These are phyloP conservation scores for Aporophyla lueneburgensis DNA, from an alignment of 2,888 invertebrate species.

Conservation along the genomic window DNA sequence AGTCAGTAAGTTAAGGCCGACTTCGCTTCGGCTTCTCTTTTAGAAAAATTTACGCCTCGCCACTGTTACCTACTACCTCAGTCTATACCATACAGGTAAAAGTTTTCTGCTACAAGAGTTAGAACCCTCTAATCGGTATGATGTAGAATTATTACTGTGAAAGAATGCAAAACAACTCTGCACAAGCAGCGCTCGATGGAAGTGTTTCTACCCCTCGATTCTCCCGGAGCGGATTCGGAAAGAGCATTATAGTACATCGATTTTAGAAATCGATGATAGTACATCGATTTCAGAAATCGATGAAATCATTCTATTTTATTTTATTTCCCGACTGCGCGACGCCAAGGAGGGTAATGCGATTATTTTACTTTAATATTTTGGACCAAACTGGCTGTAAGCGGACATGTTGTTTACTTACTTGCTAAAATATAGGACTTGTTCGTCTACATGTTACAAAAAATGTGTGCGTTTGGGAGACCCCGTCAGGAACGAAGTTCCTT, in stretches of 20 bases:
- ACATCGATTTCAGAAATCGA: too few species aligned
- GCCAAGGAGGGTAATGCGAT: too few species aligned
- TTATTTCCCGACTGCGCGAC: too few species aligned
- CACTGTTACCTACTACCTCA: background rate
- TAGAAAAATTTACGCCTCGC: too few species aligned
- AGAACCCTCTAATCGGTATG: background rate
- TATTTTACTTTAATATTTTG: too few species aligned
- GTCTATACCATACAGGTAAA: background rate
- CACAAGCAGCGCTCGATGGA: background rate
- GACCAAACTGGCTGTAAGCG: background rate
- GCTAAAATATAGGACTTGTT: too few species aligned
- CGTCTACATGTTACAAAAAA: too few species aligned
- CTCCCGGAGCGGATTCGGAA: background rate
- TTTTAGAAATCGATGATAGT: constrained; percentile 1
- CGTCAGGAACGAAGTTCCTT: too few species aligned
- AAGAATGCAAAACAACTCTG: background rate
- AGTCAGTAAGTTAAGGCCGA: too few species aligned
- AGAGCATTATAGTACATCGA: background rate
- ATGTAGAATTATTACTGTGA: background rate
- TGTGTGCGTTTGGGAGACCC: too few species aligned
- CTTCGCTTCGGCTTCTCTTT: too few species aligned
- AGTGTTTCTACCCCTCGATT: background rate
- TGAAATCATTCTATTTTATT: too few species aligned
- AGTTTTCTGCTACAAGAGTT: background rate
- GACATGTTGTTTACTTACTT: background rate